Conservation (phyloP, 2,113 vertebrate species). For the Choloepus hoffmanni region DNA sequence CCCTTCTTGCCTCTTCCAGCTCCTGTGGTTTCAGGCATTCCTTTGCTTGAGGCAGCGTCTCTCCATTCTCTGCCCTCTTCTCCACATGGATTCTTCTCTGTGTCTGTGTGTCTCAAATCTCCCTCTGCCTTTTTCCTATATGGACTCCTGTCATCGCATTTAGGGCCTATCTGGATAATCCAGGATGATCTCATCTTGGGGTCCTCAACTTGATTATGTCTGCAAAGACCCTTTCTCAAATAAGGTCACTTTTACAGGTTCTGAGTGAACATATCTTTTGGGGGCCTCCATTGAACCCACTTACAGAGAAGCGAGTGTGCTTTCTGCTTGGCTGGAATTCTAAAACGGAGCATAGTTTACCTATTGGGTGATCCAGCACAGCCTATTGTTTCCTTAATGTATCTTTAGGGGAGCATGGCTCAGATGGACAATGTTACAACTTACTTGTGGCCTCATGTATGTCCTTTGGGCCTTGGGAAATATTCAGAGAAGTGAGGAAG, state of each 20-base stretch:
- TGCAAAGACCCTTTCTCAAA: neutral
- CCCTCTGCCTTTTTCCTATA: neutral
- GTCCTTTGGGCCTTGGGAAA: neutral
- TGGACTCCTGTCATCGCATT: neutral
- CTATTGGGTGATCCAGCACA: neutral
- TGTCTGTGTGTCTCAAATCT: neutral
- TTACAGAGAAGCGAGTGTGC: accelerated
- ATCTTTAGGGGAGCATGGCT: neutral
- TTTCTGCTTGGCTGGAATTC: neutral
- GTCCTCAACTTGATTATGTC: neutral
- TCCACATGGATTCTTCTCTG: neutral
- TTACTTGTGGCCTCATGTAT: neutral
- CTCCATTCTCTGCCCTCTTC: too few species aligned
- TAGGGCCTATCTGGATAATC: neutral
- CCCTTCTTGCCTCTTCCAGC: accelerated
- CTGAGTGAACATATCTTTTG: neutral
- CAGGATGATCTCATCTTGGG: neutral
- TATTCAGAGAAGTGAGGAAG: neutral
- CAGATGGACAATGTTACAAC: neutral
- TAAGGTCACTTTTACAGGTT: neutral
- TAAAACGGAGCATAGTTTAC: neutral
- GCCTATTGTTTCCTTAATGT: neutral
- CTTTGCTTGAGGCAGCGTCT: accelerated
- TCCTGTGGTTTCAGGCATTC: neutral
- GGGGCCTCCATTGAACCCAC: neutral